Evolutionary conservation across 1,140 invertebrate species (phyloP), one percentile per base, ranked within the genome.

Genomic region (Drosophila persimilis): DNA sequence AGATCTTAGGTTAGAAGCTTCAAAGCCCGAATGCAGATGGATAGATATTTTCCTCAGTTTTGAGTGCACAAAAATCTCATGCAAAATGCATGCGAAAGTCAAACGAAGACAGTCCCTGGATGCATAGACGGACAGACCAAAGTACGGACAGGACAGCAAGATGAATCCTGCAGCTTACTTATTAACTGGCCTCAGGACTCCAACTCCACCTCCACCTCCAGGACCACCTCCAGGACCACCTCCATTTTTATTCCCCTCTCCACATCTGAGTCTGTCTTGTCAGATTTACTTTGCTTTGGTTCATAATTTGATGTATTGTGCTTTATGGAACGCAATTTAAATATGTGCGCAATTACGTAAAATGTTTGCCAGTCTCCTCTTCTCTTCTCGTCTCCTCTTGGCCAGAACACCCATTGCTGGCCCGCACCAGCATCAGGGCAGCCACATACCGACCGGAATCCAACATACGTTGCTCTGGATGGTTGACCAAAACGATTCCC

Each of bases 311-410:
- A 84, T 85, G 80, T 72, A 84, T 66, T 80, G 75, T 84, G 45
- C 77, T 67, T 62, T 77, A 77, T 79, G 64, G 76, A 80, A 85
- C 71, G 77, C 63, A 84, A 84, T 84, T 84, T 86, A 84, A 84
- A 84, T 84, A 86, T 86, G 81, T 86, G 77, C 77, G 81, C 80
- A 84, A 84, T 84, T 84, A 84, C 81, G 80, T 84, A 84, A 84
- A 84, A 84, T 84, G 80, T 84, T 84, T 84, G 73, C 69, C 70
- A 73, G 47, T 26, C 47, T n/a, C 24, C 24, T 31, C 24, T 26
- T 26, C 24, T 26, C 24, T 24, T 26, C 4, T 26, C 24, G 0
- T 26, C 24, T 6, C 24, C 24, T 26, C 24, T 26, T 26, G 24
- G 24, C 24, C 24, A 26, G 24, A 5, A 26, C 24, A 15, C 20